Conservation (phyloP, 2,113 vertebrate species). For the Capreolus pygargus region DNA sequence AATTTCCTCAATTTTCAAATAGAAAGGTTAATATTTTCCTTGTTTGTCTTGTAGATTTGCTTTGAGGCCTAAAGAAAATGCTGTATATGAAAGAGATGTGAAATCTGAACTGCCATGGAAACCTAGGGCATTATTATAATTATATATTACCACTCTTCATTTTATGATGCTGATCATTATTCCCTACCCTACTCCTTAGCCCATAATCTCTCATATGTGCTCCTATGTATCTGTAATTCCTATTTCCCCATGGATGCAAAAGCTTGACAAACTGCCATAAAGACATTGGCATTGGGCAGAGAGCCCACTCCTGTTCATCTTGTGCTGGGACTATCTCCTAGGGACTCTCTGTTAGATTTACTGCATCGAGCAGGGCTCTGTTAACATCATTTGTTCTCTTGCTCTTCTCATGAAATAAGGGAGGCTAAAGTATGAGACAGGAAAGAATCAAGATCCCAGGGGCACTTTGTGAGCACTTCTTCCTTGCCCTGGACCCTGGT, state of each 20-base stretch:
- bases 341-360: neutral
- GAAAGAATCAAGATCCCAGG: neutral
- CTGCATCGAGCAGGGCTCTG: neutral
- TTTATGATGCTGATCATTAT: neutral
- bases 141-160: neutral
- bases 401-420: neutral
- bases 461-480: neutral
- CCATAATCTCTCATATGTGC: neutral
- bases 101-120: neutral
- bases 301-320: neutral
- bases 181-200: neutral
- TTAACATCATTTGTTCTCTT: neutral
- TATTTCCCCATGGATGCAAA: neutral
- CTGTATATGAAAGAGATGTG: neutral
- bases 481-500: neutral
- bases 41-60: neutral
- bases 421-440: neutral
- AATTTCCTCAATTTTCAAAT: neutral
- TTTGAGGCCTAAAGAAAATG: neutral
- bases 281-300: neutral
- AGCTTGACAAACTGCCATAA: neutral
- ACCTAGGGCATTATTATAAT: neutral
- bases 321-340: neutral
- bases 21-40: neutral
- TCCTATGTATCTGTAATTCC: neutral